phyloP scores from a whole-genome alignment of 2,113 vertebrate species.

The Tonatia bakeri region DNA sequence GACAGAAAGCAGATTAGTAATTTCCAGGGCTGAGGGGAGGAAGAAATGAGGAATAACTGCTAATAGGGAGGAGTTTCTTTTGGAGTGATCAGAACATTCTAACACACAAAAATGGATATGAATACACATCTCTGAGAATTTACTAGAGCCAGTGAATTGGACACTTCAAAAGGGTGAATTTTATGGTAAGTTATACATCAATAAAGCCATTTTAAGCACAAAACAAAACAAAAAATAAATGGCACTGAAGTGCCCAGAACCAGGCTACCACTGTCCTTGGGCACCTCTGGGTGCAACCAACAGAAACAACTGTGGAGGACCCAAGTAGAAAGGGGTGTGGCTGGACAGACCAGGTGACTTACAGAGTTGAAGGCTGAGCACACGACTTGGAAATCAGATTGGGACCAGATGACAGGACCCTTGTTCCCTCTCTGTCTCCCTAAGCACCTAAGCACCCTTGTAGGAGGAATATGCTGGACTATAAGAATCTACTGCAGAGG shows the following conservation, averaged over 20 bases:
- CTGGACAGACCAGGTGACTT: background rate
- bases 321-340: background rate
- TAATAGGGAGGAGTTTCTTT: background rate
- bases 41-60: background rate
- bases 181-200: background rate
- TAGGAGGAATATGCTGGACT: background rate
- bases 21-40: background rate
- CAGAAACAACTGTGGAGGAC: background rate
- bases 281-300: background rate
- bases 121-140: background rate
- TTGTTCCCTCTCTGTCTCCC: background rate
- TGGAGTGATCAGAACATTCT: background rate
- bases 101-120: no score
- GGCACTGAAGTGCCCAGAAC: background rate
- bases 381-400: accelerated
- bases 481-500: background rate
- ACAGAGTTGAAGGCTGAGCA: background rate
- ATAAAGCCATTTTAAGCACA: background rate
- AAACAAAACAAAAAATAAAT: background rate
- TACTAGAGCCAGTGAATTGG: background rate
- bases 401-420: background rate
- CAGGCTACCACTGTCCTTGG: background rate
- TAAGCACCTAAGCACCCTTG: accelerated
- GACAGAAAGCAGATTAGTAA: background rate
- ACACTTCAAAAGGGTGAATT: background rate